Evolutionary conservation across 2,888 invertebrate genomes (phyloP), one percentile per base, ranked within the genome.

Genomic region (Abrostola triplasia): DNA sequence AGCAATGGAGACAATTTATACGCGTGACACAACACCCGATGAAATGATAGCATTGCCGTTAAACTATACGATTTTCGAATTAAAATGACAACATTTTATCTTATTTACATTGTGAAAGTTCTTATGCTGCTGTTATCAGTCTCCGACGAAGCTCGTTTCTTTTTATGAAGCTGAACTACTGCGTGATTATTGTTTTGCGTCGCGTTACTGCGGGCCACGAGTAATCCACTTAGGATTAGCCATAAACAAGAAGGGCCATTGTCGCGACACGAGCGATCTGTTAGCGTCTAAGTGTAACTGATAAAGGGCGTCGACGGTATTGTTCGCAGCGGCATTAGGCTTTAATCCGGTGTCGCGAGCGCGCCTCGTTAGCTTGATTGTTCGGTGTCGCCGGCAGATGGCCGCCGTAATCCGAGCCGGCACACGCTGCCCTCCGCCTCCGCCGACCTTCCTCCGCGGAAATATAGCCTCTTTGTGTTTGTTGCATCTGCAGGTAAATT

Each of bases 401-500:
- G 91, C 89, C 91, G 88, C 81, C 83, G 93, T 94, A 93, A 94
- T 93, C 92, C 92, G 91, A 92, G 84, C 87, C 89, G 85, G 79
- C 77, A 79, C 66, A 70, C 75, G 72, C 76, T 75, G 71, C 71
- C 73, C 76, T 70, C 76, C 78, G 73, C 66, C 75, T 65, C 76
- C 53, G 44, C 67, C 50, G 56, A 40, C 64, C 64, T 64, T 72
- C 77, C 81, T 81, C 79, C 73, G 81, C 81, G 79, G 76, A 79
- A 76, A 78, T 73, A 76, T 90, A 88, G 85, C 91, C 92, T 93
- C 93, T 93, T 94, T 93, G 92, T 93, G 90, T 91, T 90, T 90
- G 92, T 90, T 93, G 93, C 94, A 94, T 93, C 92, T 94, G 94
- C 93, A 93, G 94, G 93, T 94, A 93, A 93, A 92, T 93, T 92